A percentile compares a stretch with the other conserved stretches of the same genome.
Conservation (phyloP, 2,888 invertebrate species). For the Orchestes rusci region DNA sequence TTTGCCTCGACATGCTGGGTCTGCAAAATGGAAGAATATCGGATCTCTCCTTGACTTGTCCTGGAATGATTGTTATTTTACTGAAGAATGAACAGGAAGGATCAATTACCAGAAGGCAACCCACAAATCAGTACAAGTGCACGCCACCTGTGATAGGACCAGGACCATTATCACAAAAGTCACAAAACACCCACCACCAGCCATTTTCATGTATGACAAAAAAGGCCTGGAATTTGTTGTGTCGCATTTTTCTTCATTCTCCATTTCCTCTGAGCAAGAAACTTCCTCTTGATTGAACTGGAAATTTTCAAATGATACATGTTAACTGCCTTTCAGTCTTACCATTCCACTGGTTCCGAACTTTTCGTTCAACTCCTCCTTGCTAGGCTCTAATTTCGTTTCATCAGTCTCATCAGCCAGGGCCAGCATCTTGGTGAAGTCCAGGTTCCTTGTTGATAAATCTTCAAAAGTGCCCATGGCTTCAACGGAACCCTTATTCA, state of each 20-base stretch:
- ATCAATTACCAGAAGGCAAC: slow-evolving; percentile 37
- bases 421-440: slow-evolving; percentile 27
- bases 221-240: slow-evolving; percentile 27
- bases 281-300: no score
- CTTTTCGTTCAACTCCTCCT: no score
- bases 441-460: slow-evolving; percentile 22
- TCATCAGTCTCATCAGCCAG: slow-evolving; percentile 23
- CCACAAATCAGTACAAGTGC: slow-evolving; percentile 38
- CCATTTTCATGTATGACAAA: slow-evolving; percentile 34
- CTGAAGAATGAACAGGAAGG: no score
- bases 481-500: slow-evolving; percentile 42
- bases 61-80: slow-evolving; percentile 26
- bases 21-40: no score
- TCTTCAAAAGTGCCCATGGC: slow-evolving; percentile 30
- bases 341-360: no score
- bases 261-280: slow-evolving; percentile 1
- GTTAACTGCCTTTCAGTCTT: no score
- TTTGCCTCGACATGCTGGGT: no score
- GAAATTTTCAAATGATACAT: no score
- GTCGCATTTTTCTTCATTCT: slow-evolving; percentile 25
- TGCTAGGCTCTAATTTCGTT: no score
- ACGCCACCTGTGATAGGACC: slow-evolving; percentile 33
- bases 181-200: slow-evolving; percentile 29
- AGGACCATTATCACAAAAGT: slow-evolving; percentile 26
- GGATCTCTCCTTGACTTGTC: slow-evolving; percentile 34